Conservation (phyloP, 2,888 invertebrate genomes). For the Limnephilus marmoratus region DNA sequence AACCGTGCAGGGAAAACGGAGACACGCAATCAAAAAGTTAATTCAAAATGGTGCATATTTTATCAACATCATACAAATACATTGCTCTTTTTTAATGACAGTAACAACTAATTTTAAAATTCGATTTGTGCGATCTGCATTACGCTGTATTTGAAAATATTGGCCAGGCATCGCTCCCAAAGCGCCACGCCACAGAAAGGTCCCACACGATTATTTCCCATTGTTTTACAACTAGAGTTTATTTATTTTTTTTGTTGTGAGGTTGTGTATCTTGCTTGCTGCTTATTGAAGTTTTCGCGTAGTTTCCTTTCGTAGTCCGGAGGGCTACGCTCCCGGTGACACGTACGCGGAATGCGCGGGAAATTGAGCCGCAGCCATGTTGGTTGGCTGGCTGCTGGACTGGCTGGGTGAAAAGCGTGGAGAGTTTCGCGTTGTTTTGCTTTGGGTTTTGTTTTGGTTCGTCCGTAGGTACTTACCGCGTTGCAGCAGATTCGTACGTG, state of each 20-base stretch:
- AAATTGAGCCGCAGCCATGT: slow-evolving; percentile 48
- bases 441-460: slow-evolving; percentile 37
- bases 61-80: neutral
- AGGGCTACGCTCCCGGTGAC: slow-evolving; percentile 47
- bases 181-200: slow-evolving; percentile 63
- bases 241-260: neutral
- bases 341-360: slow-evolving; percentile 58
- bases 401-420: slow-evolving; percentile 15
- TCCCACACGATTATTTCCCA: neutral
- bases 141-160: slow-evolving; percentile 51
- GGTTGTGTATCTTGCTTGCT: neutral
- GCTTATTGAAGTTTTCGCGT: neutral
- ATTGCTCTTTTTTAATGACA: neutral
- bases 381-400: neutral
- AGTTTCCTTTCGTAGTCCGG: slow-evolving; percentile 34
- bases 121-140: slow-evolving; percentile 32
- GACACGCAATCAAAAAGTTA: slow-evolving; percentile 6
- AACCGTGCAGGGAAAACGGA: slow-evolving; percentile 68
- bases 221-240: neutral
- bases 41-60: neutral
- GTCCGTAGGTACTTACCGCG: neutral
- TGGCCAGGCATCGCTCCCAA: slow-evolving; percentile 57
- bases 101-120: neutral
- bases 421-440: neutral
- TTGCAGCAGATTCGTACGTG: neutral